phyloP scores from a whole-genome alignment of 2,113 vertebrate species.

The Microcebus lehilahytsara region DNA sequence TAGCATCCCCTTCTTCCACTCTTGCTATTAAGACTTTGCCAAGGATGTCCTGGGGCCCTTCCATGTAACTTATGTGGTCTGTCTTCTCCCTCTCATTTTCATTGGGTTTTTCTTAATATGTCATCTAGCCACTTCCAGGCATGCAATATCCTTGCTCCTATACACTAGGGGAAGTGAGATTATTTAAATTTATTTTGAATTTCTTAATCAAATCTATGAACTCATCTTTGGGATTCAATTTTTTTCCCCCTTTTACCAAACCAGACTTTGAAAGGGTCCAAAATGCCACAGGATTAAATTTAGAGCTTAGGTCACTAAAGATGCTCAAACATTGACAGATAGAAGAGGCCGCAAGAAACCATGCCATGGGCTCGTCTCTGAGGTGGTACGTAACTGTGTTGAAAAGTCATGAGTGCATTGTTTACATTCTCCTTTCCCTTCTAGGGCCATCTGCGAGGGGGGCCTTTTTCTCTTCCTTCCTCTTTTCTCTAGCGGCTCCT shows the following conservation, averaged over 20 bases:
- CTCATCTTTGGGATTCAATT: background rate
- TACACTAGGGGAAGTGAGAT: background rate
- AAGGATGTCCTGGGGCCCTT: background rate
- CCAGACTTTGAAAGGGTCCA: background rate
- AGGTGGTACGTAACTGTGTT: background rate
- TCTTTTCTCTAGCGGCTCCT: background rate
- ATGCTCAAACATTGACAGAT: background rate
- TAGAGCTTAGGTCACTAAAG: background rate
- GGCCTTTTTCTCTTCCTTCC: background rate
- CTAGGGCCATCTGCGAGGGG: background rate
- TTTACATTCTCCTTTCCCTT: too few relatives aligned
- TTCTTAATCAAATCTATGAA: slow-evolving; percentile 4
- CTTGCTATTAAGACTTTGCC: background rate
- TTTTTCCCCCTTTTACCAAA: background rate
- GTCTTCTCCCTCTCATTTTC: background rate
- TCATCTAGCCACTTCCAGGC: background rate
- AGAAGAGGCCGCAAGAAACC: background rate
- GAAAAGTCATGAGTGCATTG: background rate
- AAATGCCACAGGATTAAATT: background rate
- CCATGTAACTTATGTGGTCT: background rate
- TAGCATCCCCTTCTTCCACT: background rate
- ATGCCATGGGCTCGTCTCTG: background rate
- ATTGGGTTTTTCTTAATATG: background rate
- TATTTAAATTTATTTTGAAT: background rate
- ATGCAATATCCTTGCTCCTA: background rate